Base-by-base conservation (phyloP, 2,797 vertebrate species). In the Sebastes nivosus region DNA sequence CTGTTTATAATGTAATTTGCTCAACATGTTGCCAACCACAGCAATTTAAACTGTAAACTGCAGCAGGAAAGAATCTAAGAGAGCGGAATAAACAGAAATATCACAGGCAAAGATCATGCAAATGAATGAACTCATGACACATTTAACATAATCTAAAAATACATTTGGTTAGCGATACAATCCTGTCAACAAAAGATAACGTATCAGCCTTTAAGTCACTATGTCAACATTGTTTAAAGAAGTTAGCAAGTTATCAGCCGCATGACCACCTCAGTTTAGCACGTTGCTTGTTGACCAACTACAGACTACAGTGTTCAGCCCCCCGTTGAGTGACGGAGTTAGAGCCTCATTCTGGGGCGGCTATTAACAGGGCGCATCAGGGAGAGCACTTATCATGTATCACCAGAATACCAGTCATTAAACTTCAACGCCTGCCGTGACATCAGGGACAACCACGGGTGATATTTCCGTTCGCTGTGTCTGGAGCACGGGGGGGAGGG, bases 401-500 rank as follows among this genome's bases (percentile, higher is more conserved):
- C 90, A 88, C 68, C 87, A 81, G 75, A 89, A 93, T 89, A 91
- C 87, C 90, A 86, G 86, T 81, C 87, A 89, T 88, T 92, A 91
- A 90, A 89, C 82, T 72, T 83, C 75, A 71, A 69, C 72, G 8
- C 63, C 83, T 63, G 61, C 67, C 1, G 36, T 80, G 90, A 85
- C 85, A 81, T 71, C 81, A 80, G 83, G 79, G 89, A 59, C 87
- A 79, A 81, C 72, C 70, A 64, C 4, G 63, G 86, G 87, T 74
- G 90, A 88, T 91, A 92, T 94, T 93, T 95, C 86, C 36, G 72
- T 86, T 86, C 46, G 14, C 77, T 50, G 79, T 54, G 77, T 83
- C 77, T 73, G 63, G 72, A 63, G 75, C 29, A 52, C 27, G 60
- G 29, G 60, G 42, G 76, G 77, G 72, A 0, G 29, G 75, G 1